These are phyloP conservation scores for Galendromus occidentalis DNA, from an alignment of 1,140 invertebrate species.

Conservation along the genomic window DNA sequence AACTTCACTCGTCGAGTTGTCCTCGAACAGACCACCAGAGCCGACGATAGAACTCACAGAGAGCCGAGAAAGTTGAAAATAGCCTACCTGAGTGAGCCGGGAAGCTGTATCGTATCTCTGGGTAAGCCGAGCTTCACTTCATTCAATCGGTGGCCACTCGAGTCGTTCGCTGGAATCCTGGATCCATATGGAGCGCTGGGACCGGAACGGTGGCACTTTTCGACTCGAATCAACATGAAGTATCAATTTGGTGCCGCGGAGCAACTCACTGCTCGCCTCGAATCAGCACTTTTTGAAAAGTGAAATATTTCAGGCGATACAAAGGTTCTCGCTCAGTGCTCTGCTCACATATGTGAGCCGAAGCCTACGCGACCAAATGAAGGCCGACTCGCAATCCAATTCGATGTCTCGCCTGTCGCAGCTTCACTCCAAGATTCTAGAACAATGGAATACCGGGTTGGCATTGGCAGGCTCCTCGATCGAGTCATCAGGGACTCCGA, in stretches of 20 bases:
- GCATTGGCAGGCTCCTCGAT: constrained; percentile 62
- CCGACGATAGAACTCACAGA: constrained; percentile 16
- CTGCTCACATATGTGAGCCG: constrained; percentile 61
- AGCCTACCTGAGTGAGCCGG: constrained; percentile 19
- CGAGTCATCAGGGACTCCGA: constrained; percentile 60
- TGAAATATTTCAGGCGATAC: constrained; percentile 11
- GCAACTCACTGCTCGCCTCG: too few species aligned
- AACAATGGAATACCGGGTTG: constrained; percentile 45
- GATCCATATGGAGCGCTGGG: too few species aligned
- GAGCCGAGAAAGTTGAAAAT: constrained; percentile 18
- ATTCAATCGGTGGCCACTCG: too few species aligned
- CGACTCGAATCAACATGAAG: too few species aligned
- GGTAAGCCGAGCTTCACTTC: constrained; percentile 13
- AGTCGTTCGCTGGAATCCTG: too few species aligned
- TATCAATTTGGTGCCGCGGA: too few species aligned
- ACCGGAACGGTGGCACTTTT: too few species aligned
- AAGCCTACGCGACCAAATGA: constrained; percentile 64
- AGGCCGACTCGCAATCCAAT: constrained; percentile 62
- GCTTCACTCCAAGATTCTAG: constrained; percentile 50
- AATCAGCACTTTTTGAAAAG: too few species aligned
- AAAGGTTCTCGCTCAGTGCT: constrained; percentile 63
- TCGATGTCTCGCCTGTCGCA: constrained; percentile 64
- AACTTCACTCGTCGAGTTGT: constrained; percentile 13
- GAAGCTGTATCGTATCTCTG: constrained; percentile 18
- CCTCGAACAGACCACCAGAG: constrained; percentile 11